phyloP scores from a whole-genome alignment of 2,113 vertebrate species.

The Macquaria ambigua region DNA sequence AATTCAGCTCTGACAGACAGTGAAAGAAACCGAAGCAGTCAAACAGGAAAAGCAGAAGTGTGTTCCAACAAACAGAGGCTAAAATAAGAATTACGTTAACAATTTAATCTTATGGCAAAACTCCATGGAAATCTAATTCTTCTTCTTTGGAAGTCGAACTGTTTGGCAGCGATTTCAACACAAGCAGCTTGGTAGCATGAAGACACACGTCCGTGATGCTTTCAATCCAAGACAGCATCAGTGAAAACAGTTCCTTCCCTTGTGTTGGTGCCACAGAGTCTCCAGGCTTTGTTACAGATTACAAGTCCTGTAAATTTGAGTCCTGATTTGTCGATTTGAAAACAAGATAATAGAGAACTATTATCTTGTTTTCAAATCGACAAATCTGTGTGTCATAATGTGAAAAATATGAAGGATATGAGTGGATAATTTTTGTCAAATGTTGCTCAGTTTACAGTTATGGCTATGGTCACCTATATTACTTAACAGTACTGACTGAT shows the following conservation, averaged over 20 bases:
- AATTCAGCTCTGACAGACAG: conserved; percentile 10
- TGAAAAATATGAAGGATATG: background rate
- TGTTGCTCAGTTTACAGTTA: background rate
- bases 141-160: background rate
- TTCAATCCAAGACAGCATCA: background rate
- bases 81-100: background rate
- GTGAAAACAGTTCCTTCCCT: background rate
- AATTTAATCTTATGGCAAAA: conserved; percentile 5
- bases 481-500: too few relatives aligned
- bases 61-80: conserved; percentile 25
- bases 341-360: background rate
- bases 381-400: background rate
- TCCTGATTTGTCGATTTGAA: background rate
- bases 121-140: background rate
- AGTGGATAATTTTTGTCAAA: background rate
- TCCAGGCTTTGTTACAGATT: background rate
- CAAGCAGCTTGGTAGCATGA: conserved; percentile 1
- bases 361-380: background rate
- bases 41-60: conserved; percentile 30
- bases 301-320: background rate
- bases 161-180: background rate
- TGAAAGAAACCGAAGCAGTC: conserved; percentile 14
- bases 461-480: too few relatives aligned
- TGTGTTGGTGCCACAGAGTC: background rate
- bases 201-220: conserved; percentile 1